phyloP scores from a whole-genome alignment of 2,113 vertebrate species.

The Nothocercus nigrocapillus region DNA sequence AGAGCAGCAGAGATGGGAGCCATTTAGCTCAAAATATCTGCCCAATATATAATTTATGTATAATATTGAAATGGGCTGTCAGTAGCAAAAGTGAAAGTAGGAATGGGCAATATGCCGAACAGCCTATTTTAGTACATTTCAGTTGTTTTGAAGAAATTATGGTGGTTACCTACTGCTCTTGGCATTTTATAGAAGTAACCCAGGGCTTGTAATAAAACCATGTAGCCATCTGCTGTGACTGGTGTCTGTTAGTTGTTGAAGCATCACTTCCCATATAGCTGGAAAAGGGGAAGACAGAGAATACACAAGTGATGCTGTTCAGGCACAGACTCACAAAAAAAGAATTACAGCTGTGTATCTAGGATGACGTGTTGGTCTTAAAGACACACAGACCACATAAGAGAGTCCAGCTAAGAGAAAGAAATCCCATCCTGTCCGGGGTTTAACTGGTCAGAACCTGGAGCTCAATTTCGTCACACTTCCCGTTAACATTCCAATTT shows the following conservation, averaged over 20 bases:
- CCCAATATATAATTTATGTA: background rate
- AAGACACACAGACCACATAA: background rate
- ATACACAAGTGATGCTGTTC: background rate
- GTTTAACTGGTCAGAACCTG: background rate
- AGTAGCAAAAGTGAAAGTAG: background rate
- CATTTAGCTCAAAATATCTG: background rate
- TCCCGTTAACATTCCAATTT: background rate
- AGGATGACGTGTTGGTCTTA: background rate
- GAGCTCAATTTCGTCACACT: background rate
- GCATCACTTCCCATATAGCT: background rate
- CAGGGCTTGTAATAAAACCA: conserved; percentile 17
- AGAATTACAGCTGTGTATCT: background rate
- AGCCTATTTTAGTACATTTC: background rate
- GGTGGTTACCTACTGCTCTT: background rate
- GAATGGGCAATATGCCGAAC: background rate
- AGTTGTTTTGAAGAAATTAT: background rate
- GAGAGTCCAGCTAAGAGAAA: background rate
- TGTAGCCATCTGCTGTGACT: background rate
- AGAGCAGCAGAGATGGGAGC: background rate
- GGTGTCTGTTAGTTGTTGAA: background rate
- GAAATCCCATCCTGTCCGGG: background rate
- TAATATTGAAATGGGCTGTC: background rate
- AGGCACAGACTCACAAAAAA: conserved; percentile 7
- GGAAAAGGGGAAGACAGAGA: background rate
- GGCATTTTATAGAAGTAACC: conserved; percentile 2